These are phyloP conservation scores for Geophilus truncorum DNA, from an alignment of 2,888 invertebrate species.

Conservation along the genomic window DNA sequence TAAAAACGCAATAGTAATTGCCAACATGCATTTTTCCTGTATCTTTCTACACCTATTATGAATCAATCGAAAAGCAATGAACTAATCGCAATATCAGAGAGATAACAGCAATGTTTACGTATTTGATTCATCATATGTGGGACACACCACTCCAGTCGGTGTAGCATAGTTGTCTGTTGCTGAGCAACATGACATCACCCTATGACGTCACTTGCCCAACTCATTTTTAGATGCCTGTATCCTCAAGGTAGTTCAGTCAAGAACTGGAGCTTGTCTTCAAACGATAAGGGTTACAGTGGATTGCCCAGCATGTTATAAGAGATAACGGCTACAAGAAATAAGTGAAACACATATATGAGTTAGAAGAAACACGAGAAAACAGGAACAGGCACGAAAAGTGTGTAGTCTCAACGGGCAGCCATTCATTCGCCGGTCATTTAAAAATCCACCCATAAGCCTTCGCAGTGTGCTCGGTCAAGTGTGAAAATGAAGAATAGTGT, in stretches of 20 bases:
- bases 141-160: not conserved
- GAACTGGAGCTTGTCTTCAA: not conserved
- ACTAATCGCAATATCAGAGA: too few relatives aligned
- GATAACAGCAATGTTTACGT: not conserved
- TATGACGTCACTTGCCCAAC: not conserved
- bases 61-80: too few relatives aligned
- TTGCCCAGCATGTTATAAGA: not conserved
- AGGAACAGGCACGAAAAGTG: not conserved
- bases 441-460: not conserved
- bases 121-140: not conserved
- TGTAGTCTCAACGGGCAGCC: not conserved
- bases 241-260: not conserved
- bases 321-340: not conserved
- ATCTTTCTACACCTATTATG: too few relatives aligned
- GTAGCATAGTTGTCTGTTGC: not conserved
- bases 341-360: not conserved
- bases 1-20: too few relatives aligned
- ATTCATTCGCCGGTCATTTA: not conserved
- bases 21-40: too few relatives aligned
- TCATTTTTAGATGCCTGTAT: not conserved
- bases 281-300: not conserved
- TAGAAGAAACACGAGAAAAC: not conserved
- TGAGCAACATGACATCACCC: not conserved
- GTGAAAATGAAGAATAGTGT: not conserved
- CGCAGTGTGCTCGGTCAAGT: not conserved